Conservation (phyloP, 2,113 vertebrate genomes). For the Galeopterus variegatus region DNA sequence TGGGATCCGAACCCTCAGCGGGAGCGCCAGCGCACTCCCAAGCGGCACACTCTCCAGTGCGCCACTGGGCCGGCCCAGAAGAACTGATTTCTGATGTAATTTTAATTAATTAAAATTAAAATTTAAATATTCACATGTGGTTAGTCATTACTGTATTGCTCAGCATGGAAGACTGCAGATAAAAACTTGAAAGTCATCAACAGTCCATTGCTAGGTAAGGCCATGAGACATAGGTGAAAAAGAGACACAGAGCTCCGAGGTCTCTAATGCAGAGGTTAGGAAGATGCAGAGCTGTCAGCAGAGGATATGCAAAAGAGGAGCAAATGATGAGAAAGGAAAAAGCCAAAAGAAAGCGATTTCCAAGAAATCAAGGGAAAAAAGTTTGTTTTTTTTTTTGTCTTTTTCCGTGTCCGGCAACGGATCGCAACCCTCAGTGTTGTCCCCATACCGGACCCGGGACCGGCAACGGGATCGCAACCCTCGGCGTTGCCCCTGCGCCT, state of each 20-base stretch:
- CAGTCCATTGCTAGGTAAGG: background rate
- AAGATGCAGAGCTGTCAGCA: background rate
- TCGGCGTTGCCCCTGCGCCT: too few species aligned
- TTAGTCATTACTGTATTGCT: background rate
- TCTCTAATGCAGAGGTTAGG: background rate
- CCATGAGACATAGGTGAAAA: background rate
- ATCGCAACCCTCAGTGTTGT: too few species aligned
- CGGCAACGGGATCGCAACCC: too few species aligned
- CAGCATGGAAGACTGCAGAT: background rate
- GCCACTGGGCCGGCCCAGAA: too few species aligned
- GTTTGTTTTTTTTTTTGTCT: too few species aligned
- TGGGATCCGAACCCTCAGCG: too few species aligned
- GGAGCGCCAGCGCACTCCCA: too few species aligned
- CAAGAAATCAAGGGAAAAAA: background rate
- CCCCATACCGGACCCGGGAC: too few species aligned
- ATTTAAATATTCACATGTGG: background rate
- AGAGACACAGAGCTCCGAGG: background rate
- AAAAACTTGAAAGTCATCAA: background rate
- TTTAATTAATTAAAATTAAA: conserved; percentile 17
- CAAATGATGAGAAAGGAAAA: background rate
- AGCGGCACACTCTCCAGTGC: too few species aligned
- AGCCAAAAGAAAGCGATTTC: background rate
- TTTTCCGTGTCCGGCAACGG: too few species aligned
- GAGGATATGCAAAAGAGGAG: background rate
- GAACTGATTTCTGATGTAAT: background rate